Evolutionary conservation across 2,888 invertebrate genomes (phyloP), one percentile per base, ranked within the genome.

Genomic region (Venusia cambrica): DNA sequence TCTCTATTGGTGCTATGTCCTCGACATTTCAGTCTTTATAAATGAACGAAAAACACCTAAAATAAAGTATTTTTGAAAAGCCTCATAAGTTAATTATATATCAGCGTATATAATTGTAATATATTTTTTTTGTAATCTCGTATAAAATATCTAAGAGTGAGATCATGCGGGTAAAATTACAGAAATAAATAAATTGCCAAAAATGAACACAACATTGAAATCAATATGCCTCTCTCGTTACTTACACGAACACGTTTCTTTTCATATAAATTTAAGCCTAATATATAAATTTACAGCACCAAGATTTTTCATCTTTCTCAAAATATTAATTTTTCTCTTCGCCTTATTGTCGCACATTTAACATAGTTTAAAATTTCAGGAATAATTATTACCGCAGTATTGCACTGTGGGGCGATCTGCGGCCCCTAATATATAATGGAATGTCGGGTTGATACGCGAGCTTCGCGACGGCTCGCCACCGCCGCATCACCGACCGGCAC

Each of bases 221-320:
- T 73, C 62, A 79, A 81, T 81, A 84, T 78, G 87, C 84, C 87
- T 85, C 85, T 78, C 79, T 73, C 69, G 80, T 81, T 81, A 74
- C 84, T 76, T 81, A 83, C 65, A 75, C 80, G 81, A 85, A 85
- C 83, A 83, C 73, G 63, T 69, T 77, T 79, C 71, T 56, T 67
- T 71, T 76, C 73, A 75, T 67, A 78, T 80, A 73, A 76, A 80
- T 84, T 87, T 85, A 87, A 85, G 84, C 85, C 85, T 85, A 87
- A 85, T 87, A 85, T 85, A 87, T 85, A 76, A 85, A 81, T 87
- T 87, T 84, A 83, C 87, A 87, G 87, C 87, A 87, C 87, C 87
- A 87, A 87, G 83, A 80, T 84, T 83, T 85, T 79, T 77, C 72
- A 74, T 80, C 79, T 77, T 83, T 80, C 78, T 80, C 81, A 84